Evolutionary conservation across 1,140 invertebrate genomes (phyloP).

Genomic region (Steinernema khuongi): DNA sequence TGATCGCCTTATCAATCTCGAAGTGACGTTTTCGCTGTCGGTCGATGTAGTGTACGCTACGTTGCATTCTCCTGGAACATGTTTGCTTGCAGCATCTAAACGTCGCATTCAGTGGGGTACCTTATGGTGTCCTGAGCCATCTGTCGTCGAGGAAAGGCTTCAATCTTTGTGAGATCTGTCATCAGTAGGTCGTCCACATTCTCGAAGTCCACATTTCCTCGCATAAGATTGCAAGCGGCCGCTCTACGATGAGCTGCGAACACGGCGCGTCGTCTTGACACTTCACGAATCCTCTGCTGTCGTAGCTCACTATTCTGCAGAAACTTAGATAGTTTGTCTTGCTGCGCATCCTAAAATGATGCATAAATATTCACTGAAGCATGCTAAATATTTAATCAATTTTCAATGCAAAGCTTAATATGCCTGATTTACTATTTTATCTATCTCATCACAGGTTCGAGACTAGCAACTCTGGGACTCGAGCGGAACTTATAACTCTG

Average conservation of each 20-base stretch:
- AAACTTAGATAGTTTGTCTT: not conserved
- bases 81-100: not conserved
- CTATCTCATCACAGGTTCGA: too few species aligned
- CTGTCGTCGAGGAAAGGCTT: not conserved
- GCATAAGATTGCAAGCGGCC: not conserved
- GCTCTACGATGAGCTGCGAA: not conserved
- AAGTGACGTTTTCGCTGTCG: not conserved
- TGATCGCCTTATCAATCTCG: not conserved
- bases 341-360: not conserved
- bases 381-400: not conserved
- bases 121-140: not conserved
- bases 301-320: not conserved
- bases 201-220: not conserved
- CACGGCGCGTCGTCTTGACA: not conserved
- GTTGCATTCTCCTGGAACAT: not conserved
- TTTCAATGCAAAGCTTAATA: not conserved
- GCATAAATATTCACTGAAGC: not conserved
- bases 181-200: not conserved
- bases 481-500: too few species aligned
- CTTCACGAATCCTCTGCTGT: not conserved
- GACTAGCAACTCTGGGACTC: too few species aligned
- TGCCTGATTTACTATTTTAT: too few species aligned
- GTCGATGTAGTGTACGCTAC: not conserved
- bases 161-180: not conserved
- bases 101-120: not conserved